Evolutionary conservation across 2,888 invertebrate genomes (phyloP).

Genomic region (Hyles lineata): DNA sequence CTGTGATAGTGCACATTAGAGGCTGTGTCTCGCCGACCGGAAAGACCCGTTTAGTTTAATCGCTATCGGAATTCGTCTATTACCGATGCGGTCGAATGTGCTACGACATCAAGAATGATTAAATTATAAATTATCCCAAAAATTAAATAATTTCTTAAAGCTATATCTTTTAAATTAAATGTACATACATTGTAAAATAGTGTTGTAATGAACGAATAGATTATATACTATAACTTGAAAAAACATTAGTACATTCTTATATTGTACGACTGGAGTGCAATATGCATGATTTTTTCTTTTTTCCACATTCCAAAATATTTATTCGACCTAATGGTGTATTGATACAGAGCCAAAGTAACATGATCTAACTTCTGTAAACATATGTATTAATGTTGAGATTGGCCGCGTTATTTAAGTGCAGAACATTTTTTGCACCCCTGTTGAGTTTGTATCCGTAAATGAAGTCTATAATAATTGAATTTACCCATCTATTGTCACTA

Average conservation of each 20-base stretch:
- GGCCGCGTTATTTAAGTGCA: background rate
- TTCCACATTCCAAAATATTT: constrained; percentile 77
- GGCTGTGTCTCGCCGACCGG: constrained; percentile 62
- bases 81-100: constrained; percentile 71
- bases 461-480: constrained; percentile 9
- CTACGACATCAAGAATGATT: constrained; percentile 81
- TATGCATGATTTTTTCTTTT: constrained; percentile 80
- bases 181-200: constrained; percentile 82
- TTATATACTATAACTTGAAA: constrained; percentile 67
- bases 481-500: constrained; percentile 64
- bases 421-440: background rate
- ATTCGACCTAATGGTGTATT: constrained; percentile 30
- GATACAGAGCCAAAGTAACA: constrained; percentile 22
- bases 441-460: constrained; percentile 13
- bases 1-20: constrained; percentile 82
- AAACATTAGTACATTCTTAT: constrained; percentile 54
- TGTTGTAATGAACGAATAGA: constrained; percentile 67
- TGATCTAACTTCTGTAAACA: constrained; percentile 22
- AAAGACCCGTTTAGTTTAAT: constrained; percentile 44
- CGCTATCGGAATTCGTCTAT: constrained; percentile 49
- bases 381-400: background rate
- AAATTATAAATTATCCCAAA: constrained; percentile 83
- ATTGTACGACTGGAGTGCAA: constrained; percentile 71
- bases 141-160: constrained; percentile 82
- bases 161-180: constrained; percentile 72